Base-by-base conservation (phyloP, 2,113 vertebrate species). In the Fulmarus glacialis region DNA sequence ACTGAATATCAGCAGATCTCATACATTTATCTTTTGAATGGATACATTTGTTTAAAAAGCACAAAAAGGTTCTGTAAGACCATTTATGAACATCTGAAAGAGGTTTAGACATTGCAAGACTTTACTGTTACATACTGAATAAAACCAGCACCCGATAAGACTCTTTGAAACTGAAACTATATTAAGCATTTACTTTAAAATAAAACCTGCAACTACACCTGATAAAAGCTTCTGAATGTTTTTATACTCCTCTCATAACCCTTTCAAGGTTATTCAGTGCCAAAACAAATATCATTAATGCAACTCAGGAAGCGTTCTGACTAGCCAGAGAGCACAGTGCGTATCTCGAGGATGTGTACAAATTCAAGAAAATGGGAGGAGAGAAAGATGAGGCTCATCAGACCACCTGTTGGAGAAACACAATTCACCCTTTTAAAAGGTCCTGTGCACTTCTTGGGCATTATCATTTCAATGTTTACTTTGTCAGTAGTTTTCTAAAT, bases 221-320 rank as follows among this genome's bases (percentile, higher is more conserved):
- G 91, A 82, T 94, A 94, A 97, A 98, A 97, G 59, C 58, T 96
- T 89, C 50, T 95, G 77, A 94, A 80, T 94, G 75, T 79, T 96
- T 98, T 98, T 95, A 60, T 80, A 85, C 92, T 97, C 48, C 55
- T 47, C 42, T 89, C 80, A 75, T 90, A 97, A 96, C 68, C 59
- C 59, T 96, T 98, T 94, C 77, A 95, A 89, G 56, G 48, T 91
- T 96, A 43, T 48, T 96, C 34, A 42, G 58, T 92, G 95, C 89
- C 97, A 95, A 98, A 95, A 64, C 79, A 96, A 97, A 97, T 90
- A 96, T 78, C 93, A 96, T 97, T 97, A 97, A 95, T 84, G 81
- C 53, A 92, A 71, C 55, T 83, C 71, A 77, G 68, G 62, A 95
- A 93, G 56, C 20, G 5, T 94, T 96, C 89, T 95, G 88, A 83